phyloP scores from a whole-genome alignment of 2,888 invertebrate species.

The Lochmaea crataegi region DNA sequence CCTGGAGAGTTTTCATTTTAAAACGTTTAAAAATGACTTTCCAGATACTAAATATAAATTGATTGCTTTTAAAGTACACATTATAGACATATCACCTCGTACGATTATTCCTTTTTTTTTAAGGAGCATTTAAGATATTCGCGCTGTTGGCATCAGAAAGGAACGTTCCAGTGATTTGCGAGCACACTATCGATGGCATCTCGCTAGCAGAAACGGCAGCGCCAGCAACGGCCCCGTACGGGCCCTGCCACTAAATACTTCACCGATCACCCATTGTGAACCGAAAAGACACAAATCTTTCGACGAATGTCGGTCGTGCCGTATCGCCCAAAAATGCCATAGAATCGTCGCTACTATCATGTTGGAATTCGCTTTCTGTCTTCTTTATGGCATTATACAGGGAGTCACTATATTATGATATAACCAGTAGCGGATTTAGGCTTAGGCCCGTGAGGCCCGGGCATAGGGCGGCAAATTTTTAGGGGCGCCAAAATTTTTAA shows the following conservation, averaged over 20 bases:
- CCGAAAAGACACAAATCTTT: slow-evolving; percentile 64
- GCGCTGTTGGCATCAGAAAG: slow-evolving; percentile 50
- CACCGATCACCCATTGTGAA: slow-evolving; percentile 65
- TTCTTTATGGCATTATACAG: slow-evolving; percentile 8
- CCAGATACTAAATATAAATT: not conserved
- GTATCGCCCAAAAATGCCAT: slow-evolving; percentile 50
- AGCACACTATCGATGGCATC: slow-evolving; percentile 53
- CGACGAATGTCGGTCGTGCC: slow-evolving; percentile 53
- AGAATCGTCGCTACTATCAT: slow-evolving; percentile 42
- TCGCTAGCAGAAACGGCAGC: slow-evolving; percentile 33
- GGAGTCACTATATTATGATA: not conserved
- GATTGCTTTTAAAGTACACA: not conserved
- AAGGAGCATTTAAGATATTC: slow-evolving; percentile 26
- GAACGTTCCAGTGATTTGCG: slow-evolving; percentile 62
- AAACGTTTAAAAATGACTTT: not conserved
- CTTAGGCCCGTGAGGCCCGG: no score
- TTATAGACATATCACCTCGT: slow-evolving; percentile 2
- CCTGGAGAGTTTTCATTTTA: no score
- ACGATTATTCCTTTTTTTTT: not conserved
- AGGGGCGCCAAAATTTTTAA: no score
- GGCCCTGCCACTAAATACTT: slow-evolving; percentile 63
- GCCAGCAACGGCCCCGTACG: slow-evolving; percentile 55
- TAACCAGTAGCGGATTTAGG: not conserved
- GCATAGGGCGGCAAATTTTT: no score
- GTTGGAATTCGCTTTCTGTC: slow-evolving; percentile 38